Conservation (phyloP, 2,113 vertebrate species). For the Labrus mixtus region DNA sequence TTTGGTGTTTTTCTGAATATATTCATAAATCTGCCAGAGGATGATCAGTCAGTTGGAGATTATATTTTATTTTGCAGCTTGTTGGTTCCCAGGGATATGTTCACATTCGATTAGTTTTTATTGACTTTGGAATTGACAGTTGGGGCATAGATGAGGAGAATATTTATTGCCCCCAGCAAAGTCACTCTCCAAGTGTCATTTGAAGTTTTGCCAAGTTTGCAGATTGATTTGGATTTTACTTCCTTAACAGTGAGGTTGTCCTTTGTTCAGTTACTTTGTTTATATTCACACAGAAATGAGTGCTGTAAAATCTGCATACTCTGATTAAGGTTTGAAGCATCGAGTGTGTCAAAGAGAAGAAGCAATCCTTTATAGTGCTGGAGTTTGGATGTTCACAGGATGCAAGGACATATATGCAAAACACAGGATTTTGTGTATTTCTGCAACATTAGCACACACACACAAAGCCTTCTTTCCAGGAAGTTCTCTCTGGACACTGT, state of each 20-base stretch:
- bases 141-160: neutral
- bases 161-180: neutral
- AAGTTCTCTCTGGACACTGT: slow-evolving; percentile 3
- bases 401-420: slow-evolving; percentile 13
- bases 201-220: slow-evolving; percentile 12
- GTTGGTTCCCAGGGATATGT: slow-evolving; percentile 7
- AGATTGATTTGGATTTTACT: slow-evolving; percentile 17
- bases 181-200: neutral
- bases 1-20: slow-evolving; percentile 3
- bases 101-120: neutral
- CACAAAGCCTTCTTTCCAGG: slow-evolving; percentile 17
- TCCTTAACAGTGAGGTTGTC: neutral
- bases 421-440: slow-evolving; percentile 49
- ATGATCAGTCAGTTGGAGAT: neutral
- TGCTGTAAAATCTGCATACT: neutral
- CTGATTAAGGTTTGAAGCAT: neutral
- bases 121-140: neutral
- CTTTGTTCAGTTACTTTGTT: neutral
- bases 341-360: neutral
- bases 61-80: slow-evolving; percentile 16
- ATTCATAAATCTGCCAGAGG: neutral
- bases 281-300: neutral
- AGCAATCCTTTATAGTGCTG: neutral
- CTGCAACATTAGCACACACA: slow-evolving; percentile 41
- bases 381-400: slow-evolving; percentile 26